Base-by-base conservation (phyloP, 1,140 invertebrate species). In the Hycleus cichorii region DNA sequence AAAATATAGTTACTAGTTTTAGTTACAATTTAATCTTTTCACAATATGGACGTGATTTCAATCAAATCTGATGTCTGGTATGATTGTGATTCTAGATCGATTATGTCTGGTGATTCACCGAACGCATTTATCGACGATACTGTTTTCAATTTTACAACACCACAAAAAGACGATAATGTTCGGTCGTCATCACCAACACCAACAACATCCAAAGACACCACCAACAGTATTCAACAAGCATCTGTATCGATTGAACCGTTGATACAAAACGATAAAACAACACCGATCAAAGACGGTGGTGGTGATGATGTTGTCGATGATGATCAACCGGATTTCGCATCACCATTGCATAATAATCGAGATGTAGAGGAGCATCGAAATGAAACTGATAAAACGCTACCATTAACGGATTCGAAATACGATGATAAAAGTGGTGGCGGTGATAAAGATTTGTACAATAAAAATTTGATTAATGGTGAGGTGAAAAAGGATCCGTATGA, bases 81-180 rank as follows among this genome's bases (percentile, higher is more conserved):
- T 32, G 32, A 32, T 32, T 32, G 32, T 32, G 32, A 12, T 58
- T 58, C 27, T 47, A 58, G 56, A 12, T 48, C 56, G 26, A 58
- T 58, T 10, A 58, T 58, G 56, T 58, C 56, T 3, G 56, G 56
- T 32, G 56, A 58, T 46, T 50, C 56, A 12, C 56, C 56, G 7
- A 48, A 58, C 26, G 27, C 39, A 24, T 48, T 43, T 26, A 39
- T 24, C 3, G 43, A 44, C 18, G 56, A 58, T 12, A 40, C 40
- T 8, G 24, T 50, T 4, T 46, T 50, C 47, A 47, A 58, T 25
- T 50, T 58, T n/a, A 32, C 32, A 32, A 32, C 32, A 32, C 32
- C 32, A 5, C 32, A 4, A 3, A 32, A 5, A 32, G 7, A 32
- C 4, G 32, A 32, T 32, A 50, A 58, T 38, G 56, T 45, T 50